Base-by-base conservation (phyloP, 1,140 invertebrate species). In the Dinothrombium tinctorium region DNA sequence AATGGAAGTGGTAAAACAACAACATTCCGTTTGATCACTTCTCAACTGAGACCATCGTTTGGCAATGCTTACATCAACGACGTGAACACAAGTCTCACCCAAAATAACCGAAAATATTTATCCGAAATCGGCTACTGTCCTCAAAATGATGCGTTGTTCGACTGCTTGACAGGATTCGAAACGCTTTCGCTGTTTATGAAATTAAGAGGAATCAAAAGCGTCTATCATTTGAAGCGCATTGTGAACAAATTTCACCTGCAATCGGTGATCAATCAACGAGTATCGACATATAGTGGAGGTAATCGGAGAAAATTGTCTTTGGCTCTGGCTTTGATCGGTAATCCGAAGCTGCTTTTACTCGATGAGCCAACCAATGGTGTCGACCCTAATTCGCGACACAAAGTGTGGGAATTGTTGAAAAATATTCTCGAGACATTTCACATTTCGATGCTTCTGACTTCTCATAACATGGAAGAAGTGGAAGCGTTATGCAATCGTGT, bases 1-100 rank as follows among this genome's bases (percentile, higher is more conserved):
- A 86, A 86, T 57, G 78, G 78, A n/a, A 76, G 76, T 23, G 72
- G 73, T 4, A 76, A 82, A 61, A 83, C 81, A 2, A 76, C 76
- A 3, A 81, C 76, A 1, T 87, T 87, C 53, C 53, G 51, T 41
- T 55, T 56, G 53, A 28, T 56, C 14, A 56, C 52, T 12, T 53
- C 51, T 21, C 58, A 62, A 46, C 51, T 56, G 33, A 40, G 46
- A 7, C 47, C 56, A 5, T 47, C 52, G 8, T 44, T 41, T 21
- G 61, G 61, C 4, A 49, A 54, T 37, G 55, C 56, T 1, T 49
- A 75, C 76, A 56, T n/a, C n/a, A n/a, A n/a, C n/a, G 83, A 86
- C 75, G 57, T 86, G 84, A 83, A 12, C 76, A 80, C 53, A 62
- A 71, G 29, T 48, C 56, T n/a, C n/a, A n/a, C n/a, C n/a, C n/a